These are phyloP conservation scores for Clunio marinus DNA, from an alignment of 2,888 invertebrate species.

Conservation along the genomic window DNA sequence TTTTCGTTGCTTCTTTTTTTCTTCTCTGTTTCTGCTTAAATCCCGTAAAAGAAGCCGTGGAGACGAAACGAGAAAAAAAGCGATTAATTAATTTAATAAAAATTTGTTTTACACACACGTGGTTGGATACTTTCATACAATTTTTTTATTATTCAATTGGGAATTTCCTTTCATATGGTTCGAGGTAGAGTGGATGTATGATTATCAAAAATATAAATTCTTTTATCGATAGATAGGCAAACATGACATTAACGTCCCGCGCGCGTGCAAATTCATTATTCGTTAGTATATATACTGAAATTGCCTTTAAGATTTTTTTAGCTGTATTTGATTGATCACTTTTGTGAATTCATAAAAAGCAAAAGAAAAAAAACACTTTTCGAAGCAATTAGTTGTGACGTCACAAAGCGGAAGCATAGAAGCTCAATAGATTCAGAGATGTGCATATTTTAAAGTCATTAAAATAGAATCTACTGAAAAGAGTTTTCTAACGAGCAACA, in stretches of 20 bases:
- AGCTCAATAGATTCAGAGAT: too few species aligned
- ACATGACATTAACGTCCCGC: not conserved
- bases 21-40: slow-evolving; percentile 22
- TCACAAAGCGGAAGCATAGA: too few species aligned
- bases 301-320: not conserved
- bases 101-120: slow-evolving; percentile 22
- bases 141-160: slow-evolving; percentile 30
- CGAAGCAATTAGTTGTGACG: too few species aligned
- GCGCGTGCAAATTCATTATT: slow-evolving; percentile 5
- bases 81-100: slow-evolving; percentile 38
- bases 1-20: slow-evolving; percentile 18
- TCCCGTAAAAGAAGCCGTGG: slow-evolving; percentile 26
- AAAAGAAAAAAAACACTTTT: too few species aligned
- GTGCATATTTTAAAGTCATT: too few species aligned
- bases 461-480: too few species aligned
- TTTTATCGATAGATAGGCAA: slow-evolving; percentile 1
- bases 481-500: too few species aligned
- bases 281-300: not conserved
- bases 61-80: slow-evolving; percentile 11
- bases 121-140: not conserved
- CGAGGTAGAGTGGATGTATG: slow-evolving; percentile 13
- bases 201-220: slow-evolving; percentile 14
- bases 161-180: slow-evolving; percentile 23
- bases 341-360: too few species aligned
- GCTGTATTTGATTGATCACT: slow-evolving; percentile 33